Evolutionary conservation across 2,113 vertebrate species (phyloP).

Genomic region (Bagarius yarrelli): DNA sequence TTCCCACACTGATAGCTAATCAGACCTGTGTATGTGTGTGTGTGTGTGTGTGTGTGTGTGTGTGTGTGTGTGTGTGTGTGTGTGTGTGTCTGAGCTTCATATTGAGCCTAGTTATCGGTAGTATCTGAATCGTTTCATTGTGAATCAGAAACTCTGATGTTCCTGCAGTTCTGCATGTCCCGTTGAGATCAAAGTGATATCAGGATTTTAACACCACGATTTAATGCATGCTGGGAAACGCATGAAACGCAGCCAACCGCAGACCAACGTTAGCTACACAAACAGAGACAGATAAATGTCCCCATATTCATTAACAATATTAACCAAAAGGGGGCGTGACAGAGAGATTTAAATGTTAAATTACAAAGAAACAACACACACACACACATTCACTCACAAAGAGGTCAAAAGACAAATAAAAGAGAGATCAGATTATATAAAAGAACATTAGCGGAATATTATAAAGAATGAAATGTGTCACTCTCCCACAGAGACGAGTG

Average conservation of each 20-base stretch:
- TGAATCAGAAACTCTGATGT: conserved; percentile 16
- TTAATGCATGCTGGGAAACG: conserved; percentile 22
- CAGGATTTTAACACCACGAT: not conserved
- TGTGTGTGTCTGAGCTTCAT: not conserved
- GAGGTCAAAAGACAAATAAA: not conserved
- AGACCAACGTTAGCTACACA: not conserved
- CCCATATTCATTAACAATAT: conserved; percentile 5
- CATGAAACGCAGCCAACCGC: not conserved
- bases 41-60: not conserved
- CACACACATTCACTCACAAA: not conserved
- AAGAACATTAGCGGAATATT: not conserved
- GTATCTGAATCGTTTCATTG: not conserved
- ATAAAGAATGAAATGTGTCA: not conserved
- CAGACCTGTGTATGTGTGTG: no score
- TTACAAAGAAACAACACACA: conserved; percentile 16
- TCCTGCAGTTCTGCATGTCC: not conserved
- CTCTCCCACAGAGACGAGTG: not conserved
- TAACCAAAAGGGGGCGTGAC: conserved; percentile 5
- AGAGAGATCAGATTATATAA: not conserved
- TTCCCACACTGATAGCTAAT: no score
- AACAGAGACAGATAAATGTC: not conserved
- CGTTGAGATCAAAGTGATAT: conserved; percentile 22
- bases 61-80: conserved; percentile 1
- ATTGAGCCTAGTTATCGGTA: conserved; percentile 12
- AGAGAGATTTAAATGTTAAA: conserved; percentile 18